phyloP scores from a whole-genome alignment of 2,888 invertebrate species.

The Eurois occulta region DNA sequence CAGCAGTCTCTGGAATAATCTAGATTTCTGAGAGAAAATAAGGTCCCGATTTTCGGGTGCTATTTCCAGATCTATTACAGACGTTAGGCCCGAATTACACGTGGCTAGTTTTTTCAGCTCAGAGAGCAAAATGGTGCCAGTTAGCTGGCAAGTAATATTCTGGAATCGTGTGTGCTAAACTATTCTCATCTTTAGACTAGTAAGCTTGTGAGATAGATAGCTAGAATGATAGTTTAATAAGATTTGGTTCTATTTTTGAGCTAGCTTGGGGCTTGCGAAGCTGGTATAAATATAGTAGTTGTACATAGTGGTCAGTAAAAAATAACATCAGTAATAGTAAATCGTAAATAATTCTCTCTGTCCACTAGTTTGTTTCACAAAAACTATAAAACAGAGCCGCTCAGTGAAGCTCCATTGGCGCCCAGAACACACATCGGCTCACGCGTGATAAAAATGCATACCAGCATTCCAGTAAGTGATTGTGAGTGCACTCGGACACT shows the following conservation, averaged over 20 bases:
- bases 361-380: no score
- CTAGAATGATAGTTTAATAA: background rate
- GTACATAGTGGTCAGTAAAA: no score
- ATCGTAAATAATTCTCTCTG: no score
- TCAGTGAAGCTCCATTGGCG: no score
- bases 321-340: no score
- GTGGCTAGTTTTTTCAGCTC: background rate
- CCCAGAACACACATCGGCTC: no score
- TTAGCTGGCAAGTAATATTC: background rate
- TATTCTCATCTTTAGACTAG: background rate
- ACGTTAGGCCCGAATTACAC: slow-evolving; percentile 34
- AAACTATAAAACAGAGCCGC: no score
- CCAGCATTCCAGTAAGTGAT: no score
- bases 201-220: background rate
- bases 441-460: no score
- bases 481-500: no score
- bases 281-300: no score
- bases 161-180: background rate
- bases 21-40: slow-evolving; percentile 55
- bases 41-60: slow-evolving; percentile 41
- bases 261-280: background rate
- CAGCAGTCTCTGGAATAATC: slow-evolving; percentile 49
- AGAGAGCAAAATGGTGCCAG: background rate
- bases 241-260: background rate
- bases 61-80: slow-evolving; percentile 42